Evolutionary conservation across 2,113 vertebrate species (phyloP).

Genomic region (Bubo blakistoni): DNA sequence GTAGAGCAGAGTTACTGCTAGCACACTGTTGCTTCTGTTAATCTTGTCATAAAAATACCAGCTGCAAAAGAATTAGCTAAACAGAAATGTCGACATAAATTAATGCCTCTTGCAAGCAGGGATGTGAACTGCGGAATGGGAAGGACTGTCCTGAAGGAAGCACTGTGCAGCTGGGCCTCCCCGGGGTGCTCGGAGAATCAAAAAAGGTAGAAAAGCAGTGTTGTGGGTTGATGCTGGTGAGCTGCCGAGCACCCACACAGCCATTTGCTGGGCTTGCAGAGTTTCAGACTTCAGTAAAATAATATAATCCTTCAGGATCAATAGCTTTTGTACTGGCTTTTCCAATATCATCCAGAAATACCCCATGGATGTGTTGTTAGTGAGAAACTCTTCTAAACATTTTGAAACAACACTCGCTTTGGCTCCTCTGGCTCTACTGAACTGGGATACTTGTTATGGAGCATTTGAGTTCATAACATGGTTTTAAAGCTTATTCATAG

Average conservation of each 20-base stretch:
- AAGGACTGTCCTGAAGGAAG: neutral
- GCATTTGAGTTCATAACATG: neutral
- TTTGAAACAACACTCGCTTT: neutral
- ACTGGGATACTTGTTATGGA: neutral
- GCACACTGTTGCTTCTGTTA: neutral
- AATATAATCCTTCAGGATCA: neutral
- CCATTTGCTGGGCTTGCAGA: neutral
- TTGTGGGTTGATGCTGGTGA: neutral
- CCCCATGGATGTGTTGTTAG: rapidly evolving
- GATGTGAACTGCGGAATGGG: neutral
- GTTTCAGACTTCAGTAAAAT: neutral
- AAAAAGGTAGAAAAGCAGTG: neutral
- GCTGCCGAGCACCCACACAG: rapidly evolving
- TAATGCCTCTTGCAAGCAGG: neutral
- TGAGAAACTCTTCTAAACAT: neutral
- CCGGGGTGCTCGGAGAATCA: rapidly evolving
- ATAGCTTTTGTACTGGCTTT: neutral
- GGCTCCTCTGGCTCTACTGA: neutral
- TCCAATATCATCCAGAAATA: neutral
- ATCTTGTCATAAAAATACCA: neutral
- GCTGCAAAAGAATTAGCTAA: neutral
- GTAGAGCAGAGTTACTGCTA: neutral
- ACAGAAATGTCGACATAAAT: neutral
- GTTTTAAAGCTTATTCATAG: neutral
- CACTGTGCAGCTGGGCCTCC: neutral